Evolutionary conservation across 1,140 invertebrate genomes (phyloP), one percentile per base, ranked within the genome.

Genomic region (Drosophila willistoni): DNA sequence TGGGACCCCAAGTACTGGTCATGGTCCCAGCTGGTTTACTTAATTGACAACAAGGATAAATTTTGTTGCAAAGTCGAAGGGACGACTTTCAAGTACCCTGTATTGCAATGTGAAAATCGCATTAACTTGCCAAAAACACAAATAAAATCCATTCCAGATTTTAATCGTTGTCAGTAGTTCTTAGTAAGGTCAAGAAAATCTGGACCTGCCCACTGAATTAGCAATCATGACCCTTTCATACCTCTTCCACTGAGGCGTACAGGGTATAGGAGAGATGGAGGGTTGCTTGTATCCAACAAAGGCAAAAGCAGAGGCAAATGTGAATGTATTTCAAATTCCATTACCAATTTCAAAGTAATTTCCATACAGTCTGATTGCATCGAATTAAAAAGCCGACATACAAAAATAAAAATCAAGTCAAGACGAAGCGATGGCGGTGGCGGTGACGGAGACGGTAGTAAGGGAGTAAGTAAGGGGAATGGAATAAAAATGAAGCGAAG

Each of bases 281-380:
- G 44, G 63, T 51, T 64, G 60, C 39, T 57, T 55, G 56, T 57
- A 47, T 51, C 19, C 44, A 51, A 19, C 44, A 19, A 44, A 51
- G 17, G 71, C 64, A 57, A 54, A 59, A 62, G 22, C 57, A 14
- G 36, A 63, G 62, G 59, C 44, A 76, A 69, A 72, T 71, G 68
- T 33, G 72, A 71, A 77, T 73, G 73, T 71, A 65, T 77, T 70
- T 80, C 63, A 79, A 77, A 79, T 73, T 77, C 74, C 74, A 80
- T 78, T 78, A 74, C 71, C 71, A 80, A 80, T 80, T 78, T 78
- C 64, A 71, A 80, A 78, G 77, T 67, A 80, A 80, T 80, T 77
- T 80, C 77, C 77, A 80, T 80, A 80, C 75, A 64, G 71, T 71
- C 72, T 80, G 71, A 80, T 80, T 80, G 75, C 61, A 78, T 80